A percentile compares a stretch with the other conserved stretches of the same genome.
Evolutionary conservation across 2,113 vertebrate genomes (phyloP).

Genomic region (Chaetura pelagica): DNA sequence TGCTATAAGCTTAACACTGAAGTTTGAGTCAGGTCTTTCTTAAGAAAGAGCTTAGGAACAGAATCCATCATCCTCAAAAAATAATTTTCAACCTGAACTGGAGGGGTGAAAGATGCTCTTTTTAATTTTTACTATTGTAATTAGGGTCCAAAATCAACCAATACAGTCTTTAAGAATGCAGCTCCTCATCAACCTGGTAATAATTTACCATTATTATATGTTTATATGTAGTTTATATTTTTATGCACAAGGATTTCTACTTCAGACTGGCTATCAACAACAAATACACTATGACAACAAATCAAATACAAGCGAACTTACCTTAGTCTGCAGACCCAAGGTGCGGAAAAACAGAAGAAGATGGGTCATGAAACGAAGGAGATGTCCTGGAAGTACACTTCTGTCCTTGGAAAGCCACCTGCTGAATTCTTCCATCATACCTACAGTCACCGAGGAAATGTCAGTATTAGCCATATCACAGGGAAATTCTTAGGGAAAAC

Average conservation of each 20-base stretch:
- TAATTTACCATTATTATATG: not conserved
- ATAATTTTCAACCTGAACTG: not conserved
- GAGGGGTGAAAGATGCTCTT: not conserved
- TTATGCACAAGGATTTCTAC: not conserved
- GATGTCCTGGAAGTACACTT: constrained; percentile 86
- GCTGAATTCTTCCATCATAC: constrained; percentile 91
- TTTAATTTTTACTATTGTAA: not conserved
- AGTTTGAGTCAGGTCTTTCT: not conserved
- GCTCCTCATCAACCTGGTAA: not conserved
- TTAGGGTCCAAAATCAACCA: not conserved
- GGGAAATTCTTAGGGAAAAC: not conserved
- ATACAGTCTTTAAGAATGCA: not conserved
- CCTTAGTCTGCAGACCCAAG: constrained; percentile 92
- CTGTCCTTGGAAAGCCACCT: constrained; percentile 87
- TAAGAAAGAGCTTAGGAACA: not conserved
- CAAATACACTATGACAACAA: not conserved
- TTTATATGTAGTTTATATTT: not conserved
- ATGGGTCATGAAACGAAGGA: constrained; percentile 94
- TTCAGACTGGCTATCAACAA: not conserved
- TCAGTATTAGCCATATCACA: not conserved
- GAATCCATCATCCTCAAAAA: not conserved
- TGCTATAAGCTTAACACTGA: not conserved
- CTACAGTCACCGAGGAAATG: constrained; percentile 70
- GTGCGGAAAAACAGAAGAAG: constrained; percentile 92
- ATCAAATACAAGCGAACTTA: constrained; percentile 34